A percentile compares a stretch with the other conserved stretches of the same genome.
Evolutionary conservation across 2,888 invertebrate species (phyloP).

Genomic region (Azorinus chamasolen): DNA sequence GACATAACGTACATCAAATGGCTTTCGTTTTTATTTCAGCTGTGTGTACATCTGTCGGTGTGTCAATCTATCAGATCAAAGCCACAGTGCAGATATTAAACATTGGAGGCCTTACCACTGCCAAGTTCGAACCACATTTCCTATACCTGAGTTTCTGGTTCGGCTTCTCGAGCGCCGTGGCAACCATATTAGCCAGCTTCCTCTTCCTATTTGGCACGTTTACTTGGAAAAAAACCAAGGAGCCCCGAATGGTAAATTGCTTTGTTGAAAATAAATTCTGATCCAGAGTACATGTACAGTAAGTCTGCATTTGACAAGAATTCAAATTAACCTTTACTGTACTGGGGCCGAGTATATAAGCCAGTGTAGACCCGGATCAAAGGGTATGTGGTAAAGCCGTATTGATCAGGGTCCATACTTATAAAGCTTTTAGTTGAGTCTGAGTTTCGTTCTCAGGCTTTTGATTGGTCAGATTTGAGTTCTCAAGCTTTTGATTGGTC

Average conservation of each 20-base stretch:
- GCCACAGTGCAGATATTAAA: conserved; percentile 28
- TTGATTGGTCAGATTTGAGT: too few relatives aligned
- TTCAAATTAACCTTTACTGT: too few relatives aligned
- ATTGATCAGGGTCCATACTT: too few relatives aligned
- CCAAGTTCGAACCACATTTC: conserved; percentile 32
- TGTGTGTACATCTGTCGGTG: conserved; percentile 22
- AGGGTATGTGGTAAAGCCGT: too few relatives aligned
- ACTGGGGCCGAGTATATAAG: too few relatives aligned
- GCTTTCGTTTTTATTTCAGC: conserved; percentile 5
- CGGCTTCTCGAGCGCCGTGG: conserved; percentile 24
- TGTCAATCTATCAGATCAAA: conserved; percentile 52
- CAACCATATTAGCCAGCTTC: conserved; percentile 11
- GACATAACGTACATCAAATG: too few relatives aligned
- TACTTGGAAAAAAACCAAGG: conserved; percentile 35
- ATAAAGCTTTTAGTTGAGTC: too few relatives aligned
- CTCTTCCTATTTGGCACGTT: conserved; percentile 38
- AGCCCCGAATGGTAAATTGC: conserved; percentile 18
- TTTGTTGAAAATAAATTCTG: conserved; percentile 2
- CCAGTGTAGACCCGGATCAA: too few relatives aligned
- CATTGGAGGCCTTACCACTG: conserved; percentile 45
- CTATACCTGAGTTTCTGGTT: conserved; percentile 34
- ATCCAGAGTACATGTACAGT: too few relatives aligned
- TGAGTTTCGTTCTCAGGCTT: too few relatives aligned
- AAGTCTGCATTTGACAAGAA: too few relatives aligned
- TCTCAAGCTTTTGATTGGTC: too few relatives aligned